Evolutionary conservation across 2,113 vertebrate species (phyloP).

Genomic region (Saimiri boliviensis): DNA sequence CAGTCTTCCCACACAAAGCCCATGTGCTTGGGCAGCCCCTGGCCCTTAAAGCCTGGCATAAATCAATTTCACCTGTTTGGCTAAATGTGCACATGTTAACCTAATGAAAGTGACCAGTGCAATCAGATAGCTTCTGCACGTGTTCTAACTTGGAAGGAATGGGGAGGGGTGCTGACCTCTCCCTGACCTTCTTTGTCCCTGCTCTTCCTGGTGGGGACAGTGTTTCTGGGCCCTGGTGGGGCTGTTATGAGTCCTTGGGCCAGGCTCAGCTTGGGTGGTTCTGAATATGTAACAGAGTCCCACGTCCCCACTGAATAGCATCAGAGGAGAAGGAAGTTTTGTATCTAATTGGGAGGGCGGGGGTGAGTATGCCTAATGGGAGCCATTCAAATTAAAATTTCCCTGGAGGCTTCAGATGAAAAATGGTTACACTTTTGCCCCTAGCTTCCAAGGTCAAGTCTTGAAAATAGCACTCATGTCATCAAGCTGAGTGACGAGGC

Average conservation of each 20-base stretch:
- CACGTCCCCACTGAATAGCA: background rate
- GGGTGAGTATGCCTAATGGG: background rate
- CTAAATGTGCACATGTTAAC: slow-evolving; percentile 87
- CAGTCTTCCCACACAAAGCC: slow-evolving; percentile 84
- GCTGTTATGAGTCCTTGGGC: background rate
- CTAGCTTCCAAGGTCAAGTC: background rate
- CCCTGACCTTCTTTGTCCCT: slow-evolving; percentile 82
- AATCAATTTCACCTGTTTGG: slow-evolving; percentile 96
- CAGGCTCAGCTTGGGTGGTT: background rate
- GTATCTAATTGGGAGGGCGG: background rate
- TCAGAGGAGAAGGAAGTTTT: background rate
- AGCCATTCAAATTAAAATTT: background rate
- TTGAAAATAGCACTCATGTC: background rate
- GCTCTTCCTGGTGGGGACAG: slow-evolving; percentile 78
- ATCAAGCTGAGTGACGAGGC: background rate
- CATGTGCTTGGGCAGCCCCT: slow-evolving; percentile 82
- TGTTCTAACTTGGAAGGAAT: slow-evolving; percentile 81
- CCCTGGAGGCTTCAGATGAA: background rate
- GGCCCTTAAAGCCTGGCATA: slow-evolving; percentile 86
- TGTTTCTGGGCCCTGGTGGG: slow-evolving; percentile 58
- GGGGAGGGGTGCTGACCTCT: slow-evolving; percentile 85
- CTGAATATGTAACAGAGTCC: background rate
- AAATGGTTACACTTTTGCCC: background rate
- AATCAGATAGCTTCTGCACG: slow-evolving; percentile 84
- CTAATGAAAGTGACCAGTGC: slow-evolving; percentile 87